Base-by-base conservation (phyloP, 1,140 invertebrate species). In the Drosophila santomea region DNA sequence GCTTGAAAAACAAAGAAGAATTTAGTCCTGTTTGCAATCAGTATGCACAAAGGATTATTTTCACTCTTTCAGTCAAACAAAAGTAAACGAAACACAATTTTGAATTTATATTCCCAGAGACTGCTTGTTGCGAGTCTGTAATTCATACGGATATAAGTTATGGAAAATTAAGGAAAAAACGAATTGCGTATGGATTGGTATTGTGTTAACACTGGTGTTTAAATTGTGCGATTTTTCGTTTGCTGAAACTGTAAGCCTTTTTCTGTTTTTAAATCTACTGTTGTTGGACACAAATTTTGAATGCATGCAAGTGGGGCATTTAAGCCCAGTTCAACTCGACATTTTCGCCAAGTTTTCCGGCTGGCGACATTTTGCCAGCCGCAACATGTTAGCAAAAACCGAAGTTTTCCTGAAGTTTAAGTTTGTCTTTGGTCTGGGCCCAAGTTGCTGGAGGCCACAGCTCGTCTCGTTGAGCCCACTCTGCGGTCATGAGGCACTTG, bases 381-480 rank as follows among this genome's bases (percentile, higher is more conserved):
- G 66, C 68, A 72, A 71, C 68, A 72, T 72, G 68, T 71, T 72
- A 54, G 54, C 68, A 17, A 35, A 69, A 71, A 58, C 51, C 52
- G 17, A 71, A 71, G 68, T 72, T 72, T 58, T 36, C 44, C 67
- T 36, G 52, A 57, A 72, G 51, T 72, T 57, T 38, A 36, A 72
- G 68, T 72, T 71, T 72, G 44, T 48, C 68, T 50, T 72, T 11
- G 66, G 39, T 44, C 23, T 32, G 38, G 28, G 12, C 38, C 52
- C 17, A 57, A 57, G 39, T 35, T 35, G 28, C 51, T 36, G 14
- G 32, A 48, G 66, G 38, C 68, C 66, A 28, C 66, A 71, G 51
- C 17, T 32, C 44, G 38, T 38, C 48, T 38, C 48, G 44, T 56
- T 14, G 58, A 63, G 62, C 63, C 60, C 61, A 38, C 35, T 45